A percentile compares a stretch with the other conserved stretches of the same genome.
phyloP scores from a whole-genome alignment of 2,888 invertebrate species.

The Syritta pipiens region DNA sequence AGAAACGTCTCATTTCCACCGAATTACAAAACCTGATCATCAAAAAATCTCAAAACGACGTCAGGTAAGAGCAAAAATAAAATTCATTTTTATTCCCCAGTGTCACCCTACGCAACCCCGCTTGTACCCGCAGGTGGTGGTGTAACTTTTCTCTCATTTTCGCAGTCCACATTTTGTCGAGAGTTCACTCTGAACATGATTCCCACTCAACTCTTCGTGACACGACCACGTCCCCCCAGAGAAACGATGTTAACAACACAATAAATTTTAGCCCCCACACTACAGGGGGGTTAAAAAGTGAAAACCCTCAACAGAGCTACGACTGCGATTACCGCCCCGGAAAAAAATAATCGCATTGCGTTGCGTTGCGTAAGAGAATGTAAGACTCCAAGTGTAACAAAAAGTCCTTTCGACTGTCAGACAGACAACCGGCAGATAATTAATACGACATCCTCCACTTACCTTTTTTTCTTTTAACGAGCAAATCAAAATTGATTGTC shows the following conservation, averaged over 20 bases:
- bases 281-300: neutral
- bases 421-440: neutral
- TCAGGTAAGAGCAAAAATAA: too few species aligned
- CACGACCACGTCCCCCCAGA: neutral
- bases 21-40: too few species aligned
- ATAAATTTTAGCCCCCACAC: conserved; percentile 5
- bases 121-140: too few species aligned
- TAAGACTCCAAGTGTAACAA: neutral
- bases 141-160: too few species aligned
- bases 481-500: neutral
- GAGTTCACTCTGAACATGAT: too few species aligned
- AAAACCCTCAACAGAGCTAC: neutral
- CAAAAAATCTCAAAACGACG: too few species aligned
- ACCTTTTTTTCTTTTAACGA: neutral
- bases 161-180: too few species aligned
- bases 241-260: conserved; percentile 4
- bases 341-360: neutral
- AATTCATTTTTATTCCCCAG: too few species aligned
- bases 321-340: neutral
- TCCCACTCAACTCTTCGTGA: neutral
- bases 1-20: too few species aligned
- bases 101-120: too few species aligned
- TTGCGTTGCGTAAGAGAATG: neutral
- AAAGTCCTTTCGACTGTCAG: neutral
- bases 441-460: neutral